Evolutionary conservation across 2,888 invertebrate species (phyloP).

Genomic region (Melanostoma mellinum): DNA sequence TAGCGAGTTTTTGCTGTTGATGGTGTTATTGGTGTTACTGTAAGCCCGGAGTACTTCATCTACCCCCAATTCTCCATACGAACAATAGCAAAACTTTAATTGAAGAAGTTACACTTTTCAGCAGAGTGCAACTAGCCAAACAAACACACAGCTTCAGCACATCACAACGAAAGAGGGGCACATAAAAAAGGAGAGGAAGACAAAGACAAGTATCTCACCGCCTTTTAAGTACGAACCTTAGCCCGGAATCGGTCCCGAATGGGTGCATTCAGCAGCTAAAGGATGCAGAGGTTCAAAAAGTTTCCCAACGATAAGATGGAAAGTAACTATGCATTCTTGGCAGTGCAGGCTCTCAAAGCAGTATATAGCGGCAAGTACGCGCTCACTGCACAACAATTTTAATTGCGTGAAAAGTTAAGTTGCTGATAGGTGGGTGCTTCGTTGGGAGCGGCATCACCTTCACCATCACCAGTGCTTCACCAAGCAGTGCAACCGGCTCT

Average conservation of each 20-base stretch:
- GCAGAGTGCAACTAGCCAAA: slow-evolving; percentile 69
- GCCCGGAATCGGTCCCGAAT: slow-evolving; percentile 54
- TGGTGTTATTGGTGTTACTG: background rate
- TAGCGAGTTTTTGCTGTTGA: slow-evolving; percentile 30
- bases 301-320: slow-evolving; percentile 66
- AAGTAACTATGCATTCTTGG: slow-evolving; percentile 72
- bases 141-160: no score
- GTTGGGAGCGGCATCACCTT: background rate
- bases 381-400: slow-evolving; percentile 60
- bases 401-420: slow-evolving; percentile 73
- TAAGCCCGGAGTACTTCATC: slow-evolving; percentile 18
- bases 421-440: slow-evolving; percentile 60
- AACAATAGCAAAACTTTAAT: slow-evolving; percentile 72
- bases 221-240: slow-evolving; percentile 69
- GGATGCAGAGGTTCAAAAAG: slow-evolving; percentile 57
- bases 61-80: slow-evolving; percentile 52
- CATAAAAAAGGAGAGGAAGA: slow-evolving; percentile 28
- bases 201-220: slow-evolving; percentile 62
- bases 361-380: background rate
- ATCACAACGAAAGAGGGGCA: slow-evolving; percentile 19
- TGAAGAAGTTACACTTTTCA: slow-evolving; percentile 73
- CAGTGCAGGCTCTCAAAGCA: slow-evolving; percentile 25
- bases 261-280: slow-evolving; percentile 33
- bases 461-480: background rate
- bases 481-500: slow-evolving; percentile 13